Evolutionary conservation across 2,113 vertebrate genomes (phyloP), one percentile per base, ranked within the genome.

Genomic region (Bufo gargarizans): DNA sequence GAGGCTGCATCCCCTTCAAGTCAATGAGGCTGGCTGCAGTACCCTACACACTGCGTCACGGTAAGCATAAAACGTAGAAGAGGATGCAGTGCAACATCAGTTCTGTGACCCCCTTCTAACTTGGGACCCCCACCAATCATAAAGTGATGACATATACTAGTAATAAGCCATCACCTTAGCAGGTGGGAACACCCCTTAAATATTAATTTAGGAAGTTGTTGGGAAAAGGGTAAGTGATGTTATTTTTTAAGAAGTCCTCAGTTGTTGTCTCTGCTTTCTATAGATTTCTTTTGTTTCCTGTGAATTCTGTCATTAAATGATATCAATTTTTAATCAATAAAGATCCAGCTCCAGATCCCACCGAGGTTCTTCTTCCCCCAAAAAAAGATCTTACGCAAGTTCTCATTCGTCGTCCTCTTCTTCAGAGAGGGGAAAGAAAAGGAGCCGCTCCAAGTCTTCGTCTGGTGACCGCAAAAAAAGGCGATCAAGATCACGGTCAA

Each of bases 291-390:
- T 22, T 80, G 47, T 33, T n/a, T 11, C 10, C 22, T 50, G 20
- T 49, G 7, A 20, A 91, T 90, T 93, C 93, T 91, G 91, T 84
- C 91, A 93, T 95, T 95, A 94, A 96, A 95, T 95, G 86, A 96
- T 94, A 93, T 97, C 96, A 97, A 97, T 97, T 95, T 96, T 95
- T 90, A 94, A 95, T 95, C 95, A 94, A 95, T 96, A 96, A 99
- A 99, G 97, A 99, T 99, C 98, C 97, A 99, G 98, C 96, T 99
- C 98, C 96, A 98, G 97, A 95, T 99, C 98, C 94, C 95, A 96
- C 93, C 98, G 97, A 95, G 97, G 96, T 91, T 99, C 97, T 91
- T 96, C 97, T 93, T 97, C 97, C 92, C 95, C 94, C 92, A 96
- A 97, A 93, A 99, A 97, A 95, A 96, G 95, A 94, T 96, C 96